Evolutionary conservation across 2,888 invertebrate species (phyloP).

Genomic region (Steinernema carpocapsae): DNA sequence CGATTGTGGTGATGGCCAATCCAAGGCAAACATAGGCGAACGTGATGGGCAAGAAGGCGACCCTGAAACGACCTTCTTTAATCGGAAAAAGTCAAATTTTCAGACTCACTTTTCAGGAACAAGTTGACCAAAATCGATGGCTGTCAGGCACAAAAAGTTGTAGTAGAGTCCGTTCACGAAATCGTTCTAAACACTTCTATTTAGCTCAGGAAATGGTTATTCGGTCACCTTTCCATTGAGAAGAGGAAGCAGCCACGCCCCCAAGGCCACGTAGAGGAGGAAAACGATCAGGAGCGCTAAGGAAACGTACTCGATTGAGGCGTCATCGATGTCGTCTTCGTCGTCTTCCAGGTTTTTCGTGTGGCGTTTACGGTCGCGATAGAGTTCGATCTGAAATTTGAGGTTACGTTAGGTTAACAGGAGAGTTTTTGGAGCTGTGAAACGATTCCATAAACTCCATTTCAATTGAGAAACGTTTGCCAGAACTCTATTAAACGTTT

Average conservation of each 20-base stretch:
- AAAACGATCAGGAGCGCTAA: constrained; percentile 61
- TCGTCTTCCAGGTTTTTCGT: constrained; percentile 34
- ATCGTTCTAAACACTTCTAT: constrained; percentile 52
- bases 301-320: constrained; percentile 60
- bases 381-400: constrained; percentile 57
- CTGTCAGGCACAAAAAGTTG: constrained; percentile 67
- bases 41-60: constrained; percentile 65
- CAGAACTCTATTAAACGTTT: too few relatives aligned
- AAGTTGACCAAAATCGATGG: constrained; percentile 67
- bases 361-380: constrained; percentile 51
- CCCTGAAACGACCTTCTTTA: constrained; percentile 46
- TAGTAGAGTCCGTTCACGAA: constrained; percentile 68
- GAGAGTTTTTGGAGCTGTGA: constrained; percentile 1
- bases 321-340: constrained; percentile 54
- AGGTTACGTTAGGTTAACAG: not conserved
- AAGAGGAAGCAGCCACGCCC: constrained; percentile 65
- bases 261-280: constrained; percentile 64
- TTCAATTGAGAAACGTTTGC: too few relatives aligned
- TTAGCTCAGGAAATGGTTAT: too few relatives aligned
- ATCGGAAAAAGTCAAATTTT: not conserved
- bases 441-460: too few relatives aligned
- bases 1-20: constrained; percentile 68
- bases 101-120: constrained; percentile 53
- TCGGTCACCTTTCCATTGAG: constrained; percentile 60
- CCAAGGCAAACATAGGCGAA: constrained; percentile 68